These are phyloP conservation scores for Triops longicaudatus DNA, from an alignment of 1,140 invertebrate genomes.

Conservation along the genomic window DNA sequence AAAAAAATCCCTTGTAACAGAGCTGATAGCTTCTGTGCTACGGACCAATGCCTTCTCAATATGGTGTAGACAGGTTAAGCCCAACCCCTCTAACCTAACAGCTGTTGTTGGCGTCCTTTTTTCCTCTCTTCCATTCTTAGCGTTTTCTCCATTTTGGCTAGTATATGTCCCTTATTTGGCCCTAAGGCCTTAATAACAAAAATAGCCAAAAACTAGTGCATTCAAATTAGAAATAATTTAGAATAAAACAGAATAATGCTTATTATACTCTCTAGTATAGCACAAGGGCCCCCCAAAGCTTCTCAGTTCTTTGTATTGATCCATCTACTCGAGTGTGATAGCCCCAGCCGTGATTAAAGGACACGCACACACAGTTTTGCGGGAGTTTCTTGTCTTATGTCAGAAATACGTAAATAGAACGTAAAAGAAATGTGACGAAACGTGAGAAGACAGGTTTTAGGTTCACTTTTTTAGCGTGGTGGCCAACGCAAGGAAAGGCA, in stretches of 20 bases:
- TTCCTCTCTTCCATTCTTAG: neutral
- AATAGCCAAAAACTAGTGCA: no score
- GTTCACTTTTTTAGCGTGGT: no score
- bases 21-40: neutral
- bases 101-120: neutral
- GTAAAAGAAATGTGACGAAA: no score
- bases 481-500: no score
- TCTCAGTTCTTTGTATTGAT: neutral
- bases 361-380: neutral
- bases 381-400: neutral
- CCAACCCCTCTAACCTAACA: neutral
- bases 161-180: neutral
- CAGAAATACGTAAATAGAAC: neutral
- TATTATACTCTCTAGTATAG: neutral
- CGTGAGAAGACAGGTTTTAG: no score
- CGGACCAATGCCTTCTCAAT: neutral
- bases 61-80: neutral
- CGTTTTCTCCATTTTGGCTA: neutral
- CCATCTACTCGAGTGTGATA: conserved; percentile 1
- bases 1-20: neutral
- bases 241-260: neutral
- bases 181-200: no score
- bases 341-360: no score
- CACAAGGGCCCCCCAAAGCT: no score
- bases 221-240: no score